Percentiles rank a stretch among this genome's conserved stretches.
Evolutionary conservation across 2,888 invertebrate species (phyloP).

Genomic region (Ennomos fuscantarius): DNA sequence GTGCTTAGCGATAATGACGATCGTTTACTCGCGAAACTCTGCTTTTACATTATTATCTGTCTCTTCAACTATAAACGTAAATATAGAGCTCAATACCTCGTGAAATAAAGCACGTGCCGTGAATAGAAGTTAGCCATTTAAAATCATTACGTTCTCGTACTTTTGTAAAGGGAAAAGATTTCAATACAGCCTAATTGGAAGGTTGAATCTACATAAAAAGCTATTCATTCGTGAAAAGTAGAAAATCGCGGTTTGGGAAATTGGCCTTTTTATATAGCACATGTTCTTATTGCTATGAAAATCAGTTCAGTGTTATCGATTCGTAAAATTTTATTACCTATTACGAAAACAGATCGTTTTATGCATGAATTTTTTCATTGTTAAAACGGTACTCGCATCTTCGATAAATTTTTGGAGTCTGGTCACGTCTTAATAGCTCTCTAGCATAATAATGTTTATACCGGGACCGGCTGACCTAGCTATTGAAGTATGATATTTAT

Average conservation of each 20-base stretch:
- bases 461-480: constrained; percentile 11
- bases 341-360: too few relatives aligned
- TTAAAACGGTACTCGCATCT: too few relatives aligned
- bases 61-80: constrained; percentile 20
- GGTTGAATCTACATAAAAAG: constrained; percentile 57
- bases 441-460: constrained; percentile 25
- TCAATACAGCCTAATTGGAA: constrained; percentile 63
- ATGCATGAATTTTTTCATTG: too few relatives aligned
- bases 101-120: constrained; percentile 12
- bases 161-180: constrained; percentile 49
- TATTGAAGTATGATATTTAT: constrained; percentile 23
- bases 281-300: constrained; percentile 18
- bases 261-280: constrained; percentile 36
- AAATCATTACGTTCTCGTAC: constrained; percentile 39
- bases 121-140: constrained; percentile 25
- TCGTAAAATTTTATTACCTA: background rate
- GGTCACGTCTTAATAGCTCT: constrained; percentile 28
- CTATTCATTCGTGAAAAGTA: constrained; percentile 55
- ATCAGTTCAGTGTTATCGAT: background rate
- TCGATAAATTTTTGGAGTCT: constrained; percentile 4
- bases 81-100: constrained; percentile 8
- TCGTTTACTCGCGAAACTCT: constrained; percentile 39
- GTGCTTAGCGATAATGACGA: constrained; percentile 45
- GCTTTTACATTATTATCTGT: constrained; percentile 24
- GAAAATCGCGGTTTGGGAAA: constrained; percentile 46